Evolutionary conservation across 2,113 vertebrate genomes (phyloP), one percentile per base, ranked within the genome.

Genomic region (Dryoscopus gambensis): DNA sequence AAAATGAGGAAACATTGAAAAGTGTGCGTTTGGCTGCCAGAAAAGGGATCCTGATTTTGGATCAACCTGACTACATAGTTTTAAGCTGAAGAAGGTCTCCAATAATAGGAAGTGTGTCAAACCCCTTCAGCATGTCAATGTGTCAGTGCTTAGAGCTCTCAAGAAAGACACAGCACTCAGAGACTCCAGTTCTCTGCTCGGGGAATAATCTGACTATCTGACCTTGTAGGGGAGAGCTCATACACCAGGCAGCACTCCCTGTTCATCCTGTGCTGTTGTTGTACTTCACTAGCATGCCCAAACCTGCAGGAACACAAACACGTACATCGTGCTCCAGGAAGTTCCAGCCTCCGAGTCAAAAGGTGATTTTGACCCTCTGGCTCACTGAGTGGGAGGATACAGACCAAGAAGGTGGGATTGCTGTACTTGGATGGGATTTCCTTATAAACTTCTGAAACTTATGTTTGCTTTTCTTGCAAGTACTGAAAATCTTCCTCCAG

Each of bases 271-370:
- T 0, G 2, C 10, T 74, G 24, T 3, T 52, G 15, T 11, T 68
- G 37, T 23, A 31, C 15, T 17, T 6, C 4, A 2, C 7, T 25
- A 52, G n/a, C 0, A 0, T 59, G 31, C 13, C 42, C 50, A 27
- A 71, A 53, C 3, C 18, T 56, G 42, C 15, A 31, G 50, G 21
- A 77, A 25, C 7, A 22, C 17, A 65, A 53, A 35, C 12, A 37
- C 0, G 0, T 8, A 25, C 0, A 0, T 5, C 44, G 13, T 1
- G 0, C 11, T 73, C 14, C 31, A 50, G 46, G 25, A 40, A 65
- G 20, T 8, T 59, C 50, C 80, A 93, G 11, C 27, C n/a, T 69
- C 20, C 0, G 0, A 59, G 53, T 9, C 33, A 85, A 68, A 89
- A 64, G 27, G 15, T 40, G 18, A 14, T 84, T 78, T 84, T 76